Conservation (phyloP, 92 coral and sea anemone genomes). For the Epizoanthus scotinus region DNA sequence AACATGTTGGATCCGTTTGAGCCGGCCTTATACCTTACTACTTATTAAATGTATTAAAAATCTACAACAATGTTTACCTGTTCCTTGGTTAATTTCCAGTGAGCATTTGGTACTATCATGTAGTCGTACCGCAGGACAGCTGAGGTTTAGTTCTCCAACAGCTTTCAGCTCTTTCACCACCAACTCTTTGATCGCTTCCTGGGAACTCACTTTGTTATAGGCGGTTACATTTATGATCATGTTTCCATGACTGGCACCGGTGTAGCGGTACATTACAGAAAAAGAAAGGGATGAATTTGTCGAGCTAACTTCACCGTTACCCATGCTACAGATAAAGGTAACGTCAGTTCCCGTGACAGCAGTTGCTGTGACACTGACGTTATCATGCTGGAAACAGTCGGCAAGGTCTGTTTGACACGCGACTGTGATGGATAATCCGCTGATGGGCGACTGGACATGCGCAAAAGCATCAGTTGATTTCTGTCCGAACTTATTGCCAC, state of each 20-base stretch:
- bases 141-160: neutral
- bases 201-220: slow-evolving; percentile 1
- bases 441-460: no score
- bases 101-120: slow-evolving; percentile 2
- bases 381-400: slow-evolving; percentile 25
- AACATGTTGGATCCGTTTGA: no score
- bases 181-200: neutral
- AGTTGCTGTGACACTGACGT: neutral
- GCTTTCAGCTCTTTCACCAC: neutral
- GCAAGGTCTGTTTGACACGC: neutral
- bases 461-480: no score
- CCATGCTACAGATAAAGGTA: neutral
- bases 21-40: no score
- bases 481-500: no score
- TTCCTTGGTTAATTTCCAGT: slow-evolving; percentile 13
- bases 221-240: slow-evolving; percentile 20
- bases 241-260: neutral
- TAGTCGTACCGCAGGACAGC: neutral
- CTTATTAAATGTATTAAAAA: no score
- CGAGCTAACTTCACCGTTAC: neutral
- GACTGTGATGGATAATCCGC: neutral
- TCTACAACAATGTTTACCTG: no score
- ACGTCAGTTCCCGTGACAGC: slow-evolving; percentile 4
- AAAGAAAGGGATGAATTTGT: neutral
- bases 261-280: slow-evolving; percentile 14